Evolutionary conservation across 2,888 invertebrate species (phyloP).

Genomic region (Flexamia atlantica): DNA sequence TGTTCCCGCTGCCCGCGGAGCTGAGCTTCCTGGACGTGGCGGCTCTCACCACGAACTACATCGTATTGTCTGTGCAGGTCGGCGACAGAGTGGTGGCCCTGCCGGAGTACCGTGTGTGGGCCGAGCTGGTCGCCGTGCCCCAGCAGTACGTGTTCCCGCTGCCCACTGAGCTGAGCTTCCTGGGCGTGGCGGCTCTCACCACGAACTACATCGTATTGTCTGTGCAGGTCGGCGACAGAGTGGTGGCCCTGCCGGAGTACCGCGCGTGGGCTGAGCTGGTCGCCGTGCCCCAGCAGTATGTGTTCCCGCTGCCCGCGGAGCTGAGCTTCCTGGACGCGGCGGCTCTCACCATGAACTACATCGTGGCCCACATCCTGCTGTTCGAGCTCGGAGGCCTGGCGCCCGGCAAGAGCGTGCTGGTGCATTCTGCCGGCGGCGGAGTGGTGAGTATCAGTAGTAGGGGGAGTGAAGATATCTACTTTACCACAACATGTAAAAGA

Average conservation of each 20-base stretch:
- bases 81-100: constrained; percentile 91
- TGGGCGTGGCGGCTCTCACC: constrained; percentile 90
- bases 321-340: constrained; percentile 89
- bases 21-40: constrained; percentile 89
- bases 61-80: constrained; percentile 81
- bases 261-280: constrained; percentile 93
- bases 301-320: constrained; percentile 86
- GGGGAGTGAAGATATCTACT: too few relatives aligned
- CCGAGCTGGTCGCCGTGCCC: constrained; percentile 89
- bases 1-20: constrained; percentile 86
- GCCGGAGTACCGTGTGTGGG: constrained; percentile 92
- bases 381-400: constrained; percentile 90
- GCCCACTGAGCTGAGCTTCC: constrained; percentile 85
- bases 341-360: constrained; percentile 91
- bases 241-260: constrained; percentile 91
- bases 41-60: constrained; percentile 91
- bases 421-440: constrained; percentile 93
- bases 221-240: constrained; percentile 87
- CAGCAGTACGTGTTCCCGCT: constrained; percentile 89
- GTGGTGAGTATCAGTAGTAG: constrained; percentile 84
- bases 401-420: constrained; percentile 87
- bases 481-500: too few relatives aligned
- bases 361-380: constrained; percentile 90
- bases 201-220: constrained; percentile 87
- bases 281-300: constrained; percentile 87